Evolutionary conservation across 2,888 invertebrate genomes (phyloP).

Genomic region (Epinotia bilunana): DNA sequence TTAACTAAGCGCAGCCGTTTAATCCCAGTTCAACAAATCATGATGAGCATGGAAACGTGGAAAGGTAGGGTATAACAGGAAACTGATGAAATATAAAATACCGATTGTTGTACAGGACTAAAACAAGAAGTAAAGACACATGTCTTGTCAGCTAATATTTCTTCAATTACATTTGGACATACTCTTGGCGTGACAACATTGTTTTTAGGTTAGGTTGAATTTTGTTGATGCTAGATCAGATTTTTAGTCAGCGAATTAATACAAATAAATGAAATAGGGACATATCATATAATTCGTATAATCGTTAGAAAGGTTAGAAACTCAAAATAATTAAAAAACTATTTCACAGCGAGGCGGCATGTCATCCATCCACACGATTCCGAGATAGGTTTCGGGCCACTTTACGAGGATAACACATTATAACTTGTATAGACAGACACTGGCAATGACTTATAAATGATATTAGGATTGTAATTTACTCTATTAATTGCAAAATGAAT

Average conservation of each 20-base stretch:
- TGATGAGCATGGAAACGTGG: not conserved
- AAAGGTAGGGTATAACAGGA: not conserved
- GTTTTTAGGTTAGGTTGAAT: slow-evolving; percentile 47
- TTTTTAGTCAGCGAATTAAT: not conserved
- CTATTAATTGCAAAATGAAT: slow-evolving; percentile 59
- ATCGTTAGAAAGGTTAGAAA: not conserved
- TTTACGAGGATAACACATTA: slow-evolving; percentile 64
- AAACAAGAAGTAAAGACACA: not conserved
- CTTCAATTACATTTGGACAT: not conserved
- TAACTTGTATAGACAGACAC: slow-evolving; percentile 60
- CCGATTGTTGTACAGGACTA: not conserved
- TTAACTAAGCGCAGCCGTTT: not conserved
- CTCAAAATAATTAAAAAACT: slow-evolving; percentile 49
- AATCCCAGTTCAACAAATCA: not conserved
- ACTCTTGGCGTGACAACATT: slow-evolving; percentile 33
- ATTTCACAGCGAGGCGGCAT: slow-evolving; percentile 61
- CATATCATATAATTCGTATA: not conserved
- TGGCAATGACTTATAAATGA: slow-evolving; percentile 52
- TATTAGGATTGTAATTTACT: slow-evolving; percentile 57
- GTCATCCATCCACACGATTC: slow-evolving; percentile 54
- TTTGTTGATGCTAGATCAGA: not conserved
- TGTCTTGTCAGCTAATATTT: not conserved
- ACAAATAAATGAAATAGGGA: not conserved
- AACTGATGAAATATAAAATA: not conserved
- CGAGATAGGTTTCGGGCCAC: slow-evolving; percentile 48